Percentiles rank a stretch among this genome's conserved stretches.
Evolutionary conservation across 2,113 vertebrate species (phyloP).

Genomic region (Malurus melanocephalus): DNA sequence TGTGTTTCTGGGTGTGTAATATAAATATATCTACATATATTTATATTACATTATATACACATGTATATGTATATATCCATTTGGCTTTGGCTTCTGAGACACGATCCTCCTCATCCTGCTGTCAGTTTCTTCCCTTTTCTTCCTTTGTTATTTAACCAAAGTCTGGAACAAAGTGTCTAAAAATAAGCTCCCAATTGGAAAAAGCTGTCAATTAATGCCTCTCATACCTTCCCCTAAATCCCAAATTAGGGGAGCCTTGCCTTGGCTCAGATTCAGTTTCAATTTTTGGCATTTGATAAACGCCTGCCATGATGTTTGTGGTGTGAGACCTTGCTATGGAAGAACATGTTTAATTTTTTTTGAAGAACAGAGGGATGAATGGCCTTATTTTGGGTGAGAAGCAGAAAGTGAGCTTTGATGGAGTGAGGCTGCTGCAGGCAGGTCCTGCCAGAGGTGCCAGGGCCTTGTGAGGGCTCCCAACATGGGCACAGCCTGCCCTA

Average conservation of each 20-base stretch:
- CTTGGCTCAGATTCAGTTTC: background rate
- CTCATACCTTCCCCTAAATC: background rate
- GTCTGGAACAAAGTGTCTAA: background rate
- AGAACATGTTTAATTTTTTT: background rate
- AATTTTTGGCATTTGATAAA: background rate
- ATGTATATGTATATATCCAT: background rate
- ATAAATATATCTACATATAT: background rate
- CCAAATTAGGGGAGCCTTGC: background rate
- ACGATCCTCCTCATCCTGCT: background rate
- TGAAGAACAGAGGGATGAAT: background rate
- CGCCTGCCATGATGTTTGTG: background rate
- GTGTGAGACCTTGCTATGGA: background rate
- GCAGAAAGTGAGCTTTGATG: background rate
- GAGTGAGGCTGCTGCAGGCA: constrained; percentile 17
- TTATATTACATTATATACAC: too few relatives aligned
- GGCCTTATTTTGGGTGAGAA: background rate
- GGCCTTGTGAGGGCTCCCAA: constrained; percentile 8
- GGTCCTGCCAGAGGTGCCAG: constrained; percentile 50
- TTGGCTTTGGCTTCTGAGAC: background rate
- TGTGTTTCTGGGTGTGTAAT: background rate
- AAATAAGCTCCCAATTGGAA: background rate
- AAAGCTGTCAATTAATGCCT: background rate
- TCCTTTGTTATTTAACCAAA: background rate
- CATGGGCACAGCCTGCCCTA: constrained; percentile 28
- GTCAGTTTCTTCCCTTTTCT: background rate